Base-by-base conservation (phyloP, 2,888 invertebrate species). In the Rapana venosa region DNA sequence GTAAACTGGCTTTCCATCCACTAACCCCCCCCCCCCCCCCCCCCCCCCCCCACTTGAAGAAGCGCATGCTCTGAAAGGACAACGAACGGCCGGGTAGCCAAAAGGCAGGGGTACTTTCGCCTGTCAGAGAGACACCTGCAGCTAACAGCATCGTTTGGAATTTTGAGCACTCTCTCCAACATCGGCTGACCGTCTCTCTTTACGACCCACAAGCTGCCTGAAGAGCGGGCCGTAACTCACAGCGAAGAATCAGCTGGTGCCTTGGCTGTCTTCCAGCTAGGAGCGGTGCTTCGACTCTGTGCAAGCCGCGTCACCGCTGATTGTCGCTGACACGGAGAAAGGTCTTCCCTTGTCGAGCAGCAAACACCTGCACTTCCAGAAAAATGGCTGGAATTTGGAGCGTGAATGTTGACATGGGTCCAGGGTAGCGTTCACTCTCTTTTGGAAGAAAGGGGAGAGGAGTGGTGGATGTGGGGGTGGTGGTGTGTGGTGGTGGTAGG, bases 261-360 rank as follows among this genome's bases (percentile, higher is more conserved):
- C 32, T 35, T 79, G 32, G 79, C 32, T 4, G 15, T 32, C 79
- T 79, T 79, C 35, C 79, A 32, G 35, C 1, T 2, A 32, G 32
- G 32, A 32, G 32, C 26, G 15, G 32, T 15, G 79, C 0, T 32
- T 26, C 35, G n/a, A 32, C 15, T 79, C 79, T 79, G 35, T 35
- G 32, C 26, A 22, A 79, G 77, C 77, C 11, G 35, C 79, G 35
- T 35, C 79, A 79, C 32, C 30, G 79, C 32, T 32, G 32, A 79
- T 79, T 79, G 79, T 32, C 79, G 2, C 32, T 35, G 79, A 35
- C 32, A 79, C 17, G 79, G 30, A 35, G 32, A 79, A 35, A 79
- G 79, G 79, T 79, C 79, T 79, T 79, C 79, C 35, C 79, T 79
- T 79, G 79, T 79, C 79, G 79, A 79, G 79, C 79, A 79, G 79